Evolutionary conservation across 1,140 invertebrate species (phyloP), one percentile per base, ranked within the genome.

Genomic region (Dinothrombium tinctorium): DNA sequence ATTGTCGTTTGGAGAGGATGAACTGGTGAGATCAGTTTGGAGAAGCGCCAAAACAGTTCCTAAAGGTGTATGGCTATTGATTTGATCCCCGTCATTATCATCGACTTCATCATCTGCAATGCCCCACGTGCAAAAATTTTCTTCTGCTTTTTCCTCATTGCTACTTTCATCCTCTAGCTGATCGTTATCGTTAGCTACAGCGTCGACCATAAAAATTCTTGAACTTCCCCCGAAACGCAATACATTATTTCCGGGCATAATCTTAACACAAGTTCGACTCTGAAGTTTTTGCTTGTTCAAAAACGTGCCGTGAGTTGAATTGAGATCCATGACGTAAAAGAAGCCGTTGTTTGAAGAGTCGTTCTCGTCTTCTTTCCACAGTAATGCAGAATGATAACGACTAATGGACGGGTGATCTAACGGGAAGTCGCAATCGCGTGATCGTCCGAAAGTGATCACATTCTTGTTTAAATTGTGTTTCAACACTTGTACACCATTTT

Each of bases 391-490:
- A 62, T 90, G 81, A 54, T 72, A 72, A 45, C 84, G 65, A 0
- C 83, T 90, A 33, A 87, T 68, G 4, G 81, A 83, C 1, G 81
- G 82, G 67, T 92, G 80, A 14, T 82, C 77, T 63, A 90, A 68
- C 1, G 68, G 58, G 37, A 95, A 63, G 63, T 95, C 78, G 62
- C 83, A 90, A 32, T 67, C 65, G 5, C 73, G 67, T 14, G 84
- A 61, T 41, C 89, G 62, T 4, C 90, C 90, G 62, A 95, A 70
- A 0, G 81, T 69, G 59, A 74, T 12, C 2, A 36, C 7, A 20
- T 28, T 37, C 22, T 43, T 43, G 6, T 24, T 20, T 6, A 46
- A 24, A 6, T 21, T 4, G n/a, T 33, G 21, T 3, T 22, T 29
- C 2, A 19, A 8, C 9, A 46, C 22, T 8, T 36, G 14, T 9